Percentiles rank a stretch among this genome's conserved stretches.
phyloP scores from a whole-genome alignment of 37 sponge, comb jelly and placozoan genomes.

The Haliclona indistincta region DNA sequence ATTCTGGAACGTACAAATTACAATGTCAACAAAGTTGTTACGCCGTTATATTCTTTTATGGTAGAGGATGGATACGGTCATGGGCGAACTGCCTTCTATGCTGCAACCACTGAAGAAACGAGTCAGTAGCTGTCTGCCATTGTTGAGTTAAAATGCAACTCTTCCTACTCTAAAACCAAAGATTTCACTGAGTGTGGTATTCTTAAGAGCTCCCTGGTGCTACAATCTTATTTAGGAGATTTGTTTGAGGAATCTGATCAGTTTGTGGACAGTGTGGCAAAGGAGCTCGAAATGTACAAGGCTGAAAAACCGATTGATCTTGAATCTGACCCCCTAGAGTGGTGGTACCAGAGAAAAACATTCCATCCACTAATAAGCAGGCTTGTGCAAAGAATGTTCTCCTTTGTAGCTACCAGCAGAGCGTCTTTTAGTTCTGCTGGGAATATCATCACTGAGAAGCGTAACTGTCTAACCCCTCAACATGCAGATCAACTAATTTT shows the following conservation, averaged over 20 bases:
- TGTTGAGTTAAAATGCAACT: conserved; percentile 9
- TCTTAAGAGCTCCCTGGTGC: conserved; percentile 14
- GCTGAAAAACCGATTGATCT: background rate
- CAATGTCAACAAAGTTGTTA: conserved; percentile 21
- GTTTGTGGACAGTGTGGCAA: background rate
- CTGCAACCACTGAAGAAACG: conserved; percentile 37
- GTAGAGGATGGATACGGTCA: conserved; percentile 46
- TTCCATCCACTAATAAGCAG: background rate
- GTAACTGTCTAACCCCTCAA: too few relatives aligned
- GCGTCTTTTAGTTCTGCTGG: too few relatives aligned
- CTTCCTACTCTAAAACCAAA: background rate
- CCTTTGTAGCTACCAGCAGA: background rate
- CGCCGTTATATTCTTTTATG: conserved; percentile 35
- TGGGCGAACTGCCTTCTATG: conserved; percentile 30
- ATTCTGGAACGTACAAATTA: conserved; percentile 29
- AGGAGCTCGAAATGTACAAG: background rate
- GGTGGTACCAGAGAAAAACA: background rate
- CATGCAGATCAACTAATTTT: too few relatives aligned
- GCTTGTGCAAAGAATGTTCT: background rate
- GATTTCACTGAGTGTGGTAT: conserved; percentile 30
- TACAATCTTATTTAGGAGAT: conserved; percentile 1
- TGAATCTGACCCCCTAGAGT: background rate
- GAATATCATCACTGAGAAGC: too few relatives aligned
- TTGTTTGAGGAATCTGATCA: background rate
- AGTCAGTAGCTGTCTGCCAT: background rate